These are phyloP conservation scores for Sebastes oblongus DNA, from an alignment of 2,797 vertebrate genomes.

Conservation along the genomic window DNA sequence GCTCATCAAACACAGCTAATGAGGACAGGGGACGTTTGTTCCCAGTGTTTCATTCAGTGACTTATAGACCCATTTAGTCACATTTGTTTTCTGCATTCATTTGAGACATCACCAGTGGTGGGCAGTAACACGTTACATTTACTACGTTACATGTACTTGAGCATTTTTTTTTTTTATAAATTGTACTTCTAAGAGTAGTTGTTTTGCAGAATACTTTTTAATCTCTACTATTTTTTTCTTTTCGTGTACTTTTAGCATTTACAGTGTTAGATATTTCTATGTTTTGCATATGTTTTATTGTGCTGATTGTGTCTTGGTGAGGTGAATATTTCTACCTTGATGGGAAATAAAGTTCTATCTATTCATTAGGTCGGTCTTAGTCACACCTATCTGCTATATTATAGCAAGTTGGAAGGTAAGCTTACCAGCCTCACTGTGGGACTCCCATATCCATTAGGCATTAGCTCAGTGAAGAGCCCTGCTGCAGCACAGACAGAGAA, in stretches of 20 bases:
- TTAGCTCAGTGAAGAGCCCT: conserved; percentile 1
- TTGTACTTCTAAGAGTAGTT: too few species aligned
- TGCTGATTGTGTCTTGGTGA: too few species aligned
- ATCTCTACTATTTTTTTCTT: background rate
- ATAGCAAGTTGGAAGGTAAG: background rate
- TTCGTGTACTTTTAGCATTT: background rate
- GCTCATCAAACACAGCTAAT: conserved; percentile 24
- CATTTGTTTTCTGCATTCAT: background rate
- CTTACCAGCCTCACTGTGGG: background rate
- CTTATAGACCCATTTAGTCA: background rate
- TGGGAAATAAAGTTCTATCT: background rate
- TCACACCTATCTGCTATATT: background rate
- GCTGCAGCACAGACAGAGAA: conserved; percentile 8
- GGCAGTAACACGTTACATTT: background rate
- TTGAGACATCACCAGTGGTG: background rate
- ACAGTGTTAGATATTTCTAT: background rate
- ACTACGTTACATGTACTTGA: background rate
- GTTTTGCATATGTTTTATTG: background rate
- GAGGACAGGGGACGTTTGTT: conserved; percentile 18
- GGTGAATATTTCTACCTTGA: background rate
- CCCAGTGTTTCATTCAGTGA: background rate
- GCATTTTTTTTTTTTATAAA: too few species aligned
- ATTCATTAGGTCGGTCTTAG: background rate
- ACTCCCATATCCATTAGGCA: conserved; percentile 16
- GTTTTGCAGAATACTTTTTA: too few species aligned